Conservation (phyloP, 1,140 invertebrate genomes). For the Schlechtendalia chinensis region DNA sequence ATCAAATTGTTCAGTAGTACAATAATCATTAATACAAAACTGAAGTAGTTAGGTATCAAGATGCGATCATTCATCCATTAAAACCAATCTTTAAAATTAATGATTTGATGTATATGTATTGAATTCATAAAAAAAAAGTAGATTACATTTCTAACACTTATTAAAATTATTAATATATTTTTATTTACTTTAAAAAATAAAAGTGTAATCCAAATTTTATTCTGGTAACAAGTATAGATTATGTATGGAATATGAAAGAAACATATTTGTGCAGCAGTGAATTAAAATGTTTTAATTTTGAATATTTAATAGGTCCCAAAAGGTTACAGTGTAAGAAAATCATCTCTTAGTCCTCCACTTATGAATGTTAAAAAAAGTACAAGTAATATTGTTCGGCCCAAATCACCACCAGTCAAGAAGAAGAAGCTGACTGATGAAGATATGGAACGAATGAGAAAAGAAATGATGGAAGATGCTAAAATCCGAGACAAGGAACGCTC, state of each 20-base stretch:
- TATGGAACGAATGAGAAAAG: constrained; percentile 67
- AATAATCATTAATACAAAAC: not conserved
- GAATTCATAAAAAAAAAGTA: too few species aligned
- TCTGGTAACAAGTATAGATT: too few species aligned
- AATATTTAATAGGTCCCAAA: constrained; percentile 18
- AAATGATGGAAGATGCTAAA: constrained; percentile 80
- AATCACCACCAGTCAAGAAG: constrained; percentile 16
- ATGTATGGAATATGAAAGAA: too few species aligned
- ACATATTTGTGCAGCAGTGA: too few species aligned
- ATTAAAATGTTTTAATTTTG: not conserved
- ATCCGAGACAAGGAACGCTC: constrained; percentile 69
- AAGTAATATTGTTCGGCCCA: not conserved
- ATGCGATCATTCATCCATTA: too few species aligned
- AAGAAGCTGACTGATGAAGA: constrained; percentile 65
- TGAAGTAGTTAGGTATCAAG: too few species aligned
- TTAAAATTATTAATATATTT: too few species aligned
- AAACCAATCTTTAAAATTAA: too few species aligned
- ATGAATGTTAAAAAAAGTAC: not conserved
- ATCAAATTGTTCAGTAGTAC: not conserved
- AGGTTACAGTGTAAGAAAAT: not conserved
- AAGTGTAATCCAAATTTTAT: too few species aligned
- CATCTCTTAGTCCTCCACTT: not conserved
- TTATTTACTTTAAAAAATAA: too few species aligned
- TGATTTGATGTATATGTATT: too few species aligned
- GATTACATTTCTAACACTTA: too few species aligned